Evolutionary conservation across 2,797 vertebrate genomes (phyloP).

Genomic region (Bovichtus diacanthus): DNA sequence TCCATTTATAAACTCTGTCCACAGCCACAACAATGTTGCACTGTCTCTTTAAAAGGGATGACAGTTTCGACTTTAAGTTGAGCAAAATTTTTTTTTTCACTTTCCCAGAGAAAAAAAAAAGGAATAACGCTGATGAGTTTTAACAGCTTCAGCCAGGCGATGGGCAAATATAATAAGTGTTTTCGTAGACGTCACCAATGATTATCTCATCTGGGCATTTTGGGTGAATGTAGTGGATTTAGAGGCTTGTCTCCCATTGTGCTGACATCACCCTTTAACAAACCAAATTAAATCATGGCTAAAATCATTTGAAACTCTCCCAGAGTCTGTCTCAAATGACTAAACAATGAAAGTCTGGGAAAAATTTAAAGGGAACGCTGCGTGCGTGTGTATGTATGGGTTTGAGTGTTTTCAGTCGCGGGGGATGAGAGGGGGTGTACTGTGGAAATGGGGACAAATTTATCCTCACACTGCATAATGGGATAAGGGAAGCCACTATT

Average conservation of each 20-base stretch:
- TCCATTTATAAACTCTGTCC: constrained; percentile 69
- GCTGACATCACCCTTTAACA: constrained; percentile 89
- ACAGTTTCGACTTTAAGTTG: constrained; percentile 82
- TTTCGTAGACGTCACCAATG: constrained; percentile 91
- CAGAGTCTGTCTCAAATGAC: constrained; percentile 81
- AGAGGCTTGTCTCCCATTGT: constrained; percentile 91
- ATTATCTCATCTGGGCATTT: constrained; percentile 92
- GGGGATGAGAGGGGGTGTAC: constrained; percentile 53
- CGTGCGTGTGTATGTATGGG: constrained; percentile 42
- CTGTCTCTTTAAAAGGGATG: constrained; percentile 79
- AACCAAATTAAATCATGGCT: constrained; percentile 88
- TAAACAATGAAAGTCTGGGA: constrained; percentile 86
- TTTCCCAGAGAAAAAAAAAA: constrained; percentile 81
- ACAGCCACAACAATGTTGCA: constrained; percentile 58
- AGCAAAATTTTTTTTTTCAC: constrained; percentile 67
- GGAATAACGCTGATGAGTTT: constrained; percentile 89
- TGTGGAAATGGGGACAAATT: constrained; percentile 82
- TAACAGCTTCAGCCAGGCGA: constrained; percentile 91
- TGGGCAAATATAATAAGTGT: constrained; percentile 94
- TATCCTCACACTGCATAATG: constrained; percentile 78
- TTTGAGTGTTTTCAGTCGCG: constrained; percentile 62
- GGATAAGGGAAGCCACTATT: constrained; percentile 69
- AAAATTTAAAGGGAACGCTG: constrained; percentile 75
- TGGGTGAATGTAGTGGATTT: constrained; percentile 93
- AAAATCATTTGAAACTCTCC: constrained; percentile 87